Evolutionary conservation across 2,888 invertebrate genomes (phyloP).

Genomic region (Antitype chi): DNA sequence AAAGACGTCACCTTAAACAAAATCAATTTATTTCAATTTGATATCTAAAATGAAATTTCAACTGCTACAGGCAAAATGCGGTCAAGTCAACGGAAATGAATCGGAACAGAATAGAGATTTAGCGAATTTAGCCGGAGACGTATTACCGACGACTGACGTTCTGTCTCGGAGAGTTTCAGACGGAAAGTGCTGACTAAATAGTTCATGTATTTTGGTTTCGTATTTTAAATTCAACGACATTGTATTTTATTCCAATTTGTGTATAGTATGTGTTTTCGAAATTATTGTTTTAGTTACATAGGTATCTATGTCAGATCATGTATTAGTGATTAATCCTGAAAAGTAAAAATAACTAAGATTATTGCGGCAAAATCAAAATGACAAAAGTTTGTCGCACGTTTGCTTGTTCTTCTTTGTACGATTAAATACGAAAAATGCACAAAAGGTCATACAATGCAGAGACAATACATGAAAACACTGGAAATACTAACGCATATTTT

Average conservation of each 20-base stretch:
- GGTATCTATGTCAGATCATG: neutral
- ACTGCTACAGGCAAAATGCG: slow-evolving; percentile 51
- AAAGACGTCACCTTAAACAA: slow-evolving; percentile 3
- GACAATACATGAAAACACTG: too few species aligned
- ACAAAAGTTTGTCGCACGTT: neutral
- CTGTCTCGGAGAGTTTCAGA: slow-evolving; percentile 44
- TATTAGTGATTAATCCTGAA: neutral
- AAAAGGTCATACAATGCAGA: too few species aligned
- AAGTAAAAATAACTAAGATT: neutral
- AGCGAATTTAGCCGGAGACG: slow-evolving; percentile 51
- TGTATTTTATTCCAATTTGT: neutral
- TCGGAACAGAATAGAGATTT: slow-evolving; percentile 58
- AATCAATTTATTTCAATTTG: slow-evolving; percentile 36
- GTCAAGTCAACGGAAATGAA: slow-evolving; percentile 56
- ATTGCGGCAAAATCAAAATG: neutral
- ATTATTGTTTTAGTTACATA: neutral
- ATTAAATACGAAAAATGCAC: neutral
- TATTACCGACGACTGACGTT: slow-evolving; percentile 62
- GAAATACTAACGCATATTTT: too few species aligned
- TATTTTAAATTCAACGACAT: slow-evolving; percentile 30
- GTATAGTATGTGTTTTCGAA: neutral
- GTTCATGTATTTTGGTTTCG: slow-evolving; percentile 20
- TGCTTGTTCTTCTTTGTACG: neutral
- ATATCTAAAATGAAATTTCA: slow-evolving; percentile 40
- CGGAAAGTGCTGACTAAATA: slow-evolving; percentile 53